These are phyloP conservation scores for Teleogryllus occipitalis DNA, from an alignment of 1,140 invertebrate genomes.

Conservation along the genomic window DNA sequence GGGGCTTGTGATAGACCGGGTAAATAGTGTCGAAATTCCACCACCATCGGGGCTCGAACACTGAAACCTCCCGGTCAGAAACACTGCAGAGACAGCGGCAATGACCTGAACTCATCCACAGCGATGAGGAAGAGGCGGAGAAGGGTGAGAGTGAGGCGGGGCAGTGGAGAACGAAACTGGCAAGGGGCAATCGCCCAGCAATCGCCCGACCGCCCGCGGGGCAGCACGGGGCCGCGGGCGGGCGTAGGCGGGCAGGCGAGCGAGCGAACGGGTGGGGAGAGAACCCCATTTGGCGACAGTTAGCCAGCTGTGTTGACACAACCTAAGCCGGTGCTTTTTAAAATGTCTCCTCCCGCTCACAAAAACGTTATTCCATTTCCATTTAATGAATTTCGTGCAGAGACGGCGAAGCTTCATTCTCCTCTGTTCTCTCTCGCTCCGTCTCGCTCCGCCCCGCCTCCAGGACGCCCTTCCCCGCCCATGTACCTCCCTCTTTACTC, in stretches of 20 bases:
- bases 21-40: no score
- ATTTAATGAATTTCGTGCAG: slow-evolving; percentile 1
- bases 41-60: no score
- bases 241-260: no score
- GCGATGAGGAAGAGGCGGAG: no score
- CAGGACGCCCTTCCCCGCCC: not conserved
- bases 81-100: no score
- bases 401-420: not conserved
- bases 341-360: not conserved
- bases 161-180: not conserved
- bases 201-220: not conserved
- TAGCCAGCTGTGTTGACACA: slow-evolving; percentile 3
- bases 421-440: not conserved
- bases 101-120: no score
- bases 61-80: no score
- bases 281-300: not conserved
- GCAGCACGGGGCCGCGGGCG: not conserved
- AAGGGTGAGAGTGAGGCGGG: no score
- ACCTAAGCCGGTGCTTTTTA: not conserved
- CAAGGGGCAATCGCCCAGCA: not conserved
- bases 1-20: no score
- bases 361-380: slow-evolving; percentile 5
- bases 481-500: no score
- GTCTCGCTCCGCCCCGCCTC: not conserved
- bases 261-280: no score